phyloP scores from a whole-genome alignment of 2,797 vertebrate genomes.

The Nasua narica region DNA sequence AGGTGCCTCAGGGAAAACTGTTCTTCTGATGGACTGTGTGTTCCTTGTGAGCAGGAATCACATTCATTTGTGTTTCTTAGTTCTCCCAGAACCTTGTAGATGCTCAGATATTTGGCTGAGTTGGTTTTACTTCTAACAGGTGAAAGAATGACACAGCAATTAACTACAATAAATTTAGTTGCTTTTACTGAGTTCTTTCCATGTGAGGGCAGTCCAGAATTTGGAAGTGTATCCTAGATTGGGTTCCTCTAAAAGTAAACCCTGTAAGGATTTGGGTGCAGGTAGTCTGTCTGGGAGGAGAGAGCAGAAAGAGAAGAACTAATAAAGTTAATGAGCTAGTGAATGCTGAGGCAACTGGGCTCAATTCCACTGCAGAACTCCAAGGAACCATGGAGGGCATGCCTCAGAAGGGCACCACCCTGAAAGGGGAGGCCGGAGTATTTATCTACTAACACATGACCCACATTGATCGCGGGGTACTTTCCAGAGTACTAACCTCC shows the following conservation, averaged over 20 bases:
- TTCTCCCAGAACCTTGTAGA: not conserved
- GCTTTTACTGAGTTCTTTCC: not conserved
- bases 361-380: not conserved
- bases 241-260: not conserved
- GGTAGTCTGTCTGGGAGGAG: not conserved
- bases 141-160: not conserved
- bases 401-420: not conserved
- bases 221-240: not conserved
- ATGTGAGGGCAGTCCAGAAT: not conserved
- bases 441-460: not conserved
- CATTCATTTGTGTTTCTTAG: not conserved
- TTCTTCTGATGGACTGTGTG: not conserved
- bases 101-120: not conserved
- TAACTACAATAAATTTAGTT: not conserved
- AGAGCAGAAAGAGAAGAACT: not conserved
- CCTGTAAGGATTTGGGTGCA: not conserved
- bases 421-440: not conserved
- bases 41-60: not conserved
- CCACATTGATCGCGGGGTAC: not conserved
- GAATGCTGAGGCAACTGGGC: not conserved
- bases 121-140: not conserved
- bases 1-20: not conserved
- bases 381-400: not conserved
- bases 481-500: not conserved
- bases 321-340: not conserved